These are phyloP conservation scores for Eupeodes luniger DNA, from an alignment of 2,888 invertebrate species.

Conservation along the genomic window DNA sequence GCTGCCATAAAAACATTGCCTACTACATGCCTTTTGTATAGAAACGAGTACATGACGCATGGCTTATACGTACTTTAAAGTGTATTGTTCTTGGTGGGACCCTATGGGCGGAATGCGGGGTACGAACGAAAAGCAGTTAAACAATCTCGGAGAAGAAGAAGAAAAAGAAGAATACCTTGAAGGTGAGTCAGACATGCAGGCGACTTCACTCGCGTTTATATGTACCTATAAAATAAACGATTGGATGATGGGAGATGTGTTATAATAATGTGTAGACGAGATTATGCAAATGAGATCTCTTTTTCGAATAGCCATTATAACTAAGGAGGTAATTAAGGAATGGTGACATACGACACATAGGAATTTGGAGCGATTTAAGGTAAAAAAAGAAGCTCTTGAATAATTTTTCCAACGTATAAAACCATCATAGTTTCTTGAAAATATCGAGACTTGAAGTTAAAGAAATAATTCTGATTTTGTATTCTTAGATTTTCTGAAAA, in stretches of 20 bases:
- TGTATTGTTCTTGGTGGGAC: not conserved
- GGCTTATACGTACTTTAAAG: slow-evolving; percentile 9
- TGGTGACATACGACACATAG: slow-evolving; percentile 60
- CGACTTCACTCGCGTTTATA: slow-evolving; percentile 14
- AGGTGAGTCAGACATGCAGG: slow-evolving; percentile 70
- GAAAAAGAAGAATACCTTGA: slow-evolving; percentile 56
- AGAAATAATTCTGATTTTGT: no score
- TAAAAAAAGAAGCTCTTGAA: not conserved
- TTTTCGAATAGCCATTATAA: not conserved
- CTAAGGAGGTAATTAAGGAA: slow-evolving; percentile 52
- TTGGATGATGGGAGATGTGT: slow-evolving; percentile 18
- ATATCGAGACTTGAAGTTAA: no score
- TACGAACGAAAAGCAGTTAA: slow-evolving; percentile 36
- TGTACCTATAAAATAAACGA: not conserved
- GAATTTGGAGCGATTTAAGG: slow-evolving; percentile 59
- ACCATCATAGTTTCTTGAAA: no score
- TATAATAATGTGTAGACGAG: slow-evolving; percentile 35
- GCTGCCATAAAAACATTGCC: slow-evolving; percentile 20
- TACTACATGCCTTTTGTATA: not conserved
- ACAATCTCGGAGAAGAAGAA: not conserved
- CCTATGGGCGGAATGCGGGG: not conserved
- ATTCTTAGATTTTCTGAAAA: no score
- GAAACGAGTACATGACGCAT: slow-evolving; percentile 29
- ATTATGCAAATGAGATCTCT: slow-evolving; percentile 63
- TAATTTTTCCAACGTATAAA: not conserved